Conservation (phyloP, 2,888 invertebrate species). For the Temnothorax unifasciatus region DNA sequence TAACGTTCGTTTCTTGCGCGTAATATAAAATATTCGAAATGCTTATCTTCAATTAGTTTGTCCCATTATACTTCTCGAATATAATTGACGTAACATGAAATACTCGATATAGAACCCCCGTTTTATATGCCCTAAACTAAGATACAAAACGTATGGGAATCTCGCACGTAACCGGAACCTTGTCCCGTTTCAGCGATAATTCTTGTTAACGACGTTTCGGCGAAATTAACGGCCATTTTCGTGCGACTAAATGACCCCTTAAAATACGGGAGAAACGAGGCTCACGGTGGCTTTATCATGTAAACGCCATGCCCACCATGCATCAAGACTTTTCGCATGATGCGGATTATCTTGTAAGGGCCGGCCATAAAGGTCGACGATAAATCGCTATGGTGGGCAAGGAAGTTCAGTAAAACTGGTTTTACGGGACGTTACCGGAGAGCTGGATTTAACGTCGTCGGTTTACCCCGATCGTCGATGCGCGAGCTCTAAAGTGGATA, state of each 20-base stretch:
- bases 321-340: conserved; percentile 63
- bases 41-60: not conserved
- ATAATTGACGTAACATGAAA: not conserved
- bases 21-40: not conserved
- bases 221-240: conserved; percentile 61
- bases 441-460: conserved; percentile 66
- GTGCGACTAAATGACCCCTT: conserved; percentile 54
- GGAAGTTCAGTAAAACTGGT: conserved; percentile 69
- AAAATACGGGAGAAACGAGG: conserved; percentile 46
- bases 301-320: conserved; percentile 62
- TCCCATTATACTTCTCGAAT: not conserved
- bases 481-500: conserved; percentile 61
- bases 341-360: conserved; percentile 71
- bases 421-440: conserved; percentile 65
- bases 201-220: conserved; percentile 56
- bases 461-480: conserved; percentile 60
- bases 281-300: conserved; percentile 59
- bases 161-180: conserved; percentile 4
- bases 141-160: not conserved
- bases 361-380: conserved; percentile 69
- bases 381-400: conserved; percentile 67
- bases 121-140: not conserved
- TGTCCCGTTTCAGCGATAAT: conserved; percentile 52
- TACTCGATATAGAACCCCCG: not conserved
- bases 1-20: not conserved